These are phyloP conservation scores for Dolomedes plantarius DNA, from an alignment of 2,888 invertebrate species.

Conservation along the genomic window DNA sequence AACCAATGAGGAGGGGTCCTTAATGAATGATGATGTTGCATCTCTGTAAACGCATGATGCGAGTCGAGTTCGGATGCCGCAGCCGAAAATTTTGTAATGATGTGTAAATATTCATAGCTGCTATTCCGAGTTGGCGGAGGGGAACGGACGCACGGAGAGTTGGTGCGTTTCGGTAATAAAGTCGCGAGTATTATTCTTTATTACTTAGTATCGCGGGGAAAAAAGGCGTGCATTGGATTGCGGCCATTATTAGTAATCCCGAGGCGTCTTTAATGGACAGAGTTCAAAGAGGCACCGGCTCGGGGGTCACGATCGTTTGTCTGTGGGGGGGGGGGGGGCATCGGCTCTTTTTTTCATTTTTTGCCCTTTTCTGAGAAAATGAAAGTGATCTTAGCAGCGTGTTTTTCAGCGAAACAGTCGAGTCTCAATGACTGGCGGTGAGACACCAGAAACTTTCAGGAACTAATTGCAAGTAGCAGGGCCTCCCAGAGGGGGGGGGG, in stretches of 20 bases:
- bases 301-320: conserved; percentile 20
- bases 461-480: no score
- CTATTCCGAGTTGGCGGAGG: conserved; percentile 40
- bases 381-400: no score
- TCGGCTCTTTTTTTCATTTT: no score
- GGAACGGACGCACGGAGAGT: conserved; percentile 44
- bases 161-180: conserved; percentile 70
- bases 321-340: neutral
- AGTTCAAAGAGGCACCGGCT: conserved; percentile 23
- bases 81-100: conserved; percentile 63
- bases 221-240: conserved; percentile 29
- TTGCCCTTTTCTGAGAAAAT: no score
- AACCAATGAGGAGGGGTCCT: conserved; percentile 58
- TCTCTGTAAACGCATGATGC: conserved; percentile 26
- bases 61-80: conserved; percentile 33
- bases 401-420: no score
- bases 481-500: no score
- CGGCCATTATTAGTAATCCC: conserved; percentile 48
- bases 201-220: conserved; percentile 16
- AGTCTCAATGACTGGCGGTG: no score
- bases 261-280: conserved; percentile 35
- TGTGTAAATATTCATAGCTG: conserved; percentile 71
- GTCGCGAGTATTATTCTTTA: conserved; percentile 55
- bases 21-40: conserved; percentile 70
- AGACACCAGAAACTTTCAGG: no score